These are phyloP conservation scores for Bicyclus anynana DNA, from an alignment of 1,140 invertebrate genomes.

Conservation along the genomic window DNA sequence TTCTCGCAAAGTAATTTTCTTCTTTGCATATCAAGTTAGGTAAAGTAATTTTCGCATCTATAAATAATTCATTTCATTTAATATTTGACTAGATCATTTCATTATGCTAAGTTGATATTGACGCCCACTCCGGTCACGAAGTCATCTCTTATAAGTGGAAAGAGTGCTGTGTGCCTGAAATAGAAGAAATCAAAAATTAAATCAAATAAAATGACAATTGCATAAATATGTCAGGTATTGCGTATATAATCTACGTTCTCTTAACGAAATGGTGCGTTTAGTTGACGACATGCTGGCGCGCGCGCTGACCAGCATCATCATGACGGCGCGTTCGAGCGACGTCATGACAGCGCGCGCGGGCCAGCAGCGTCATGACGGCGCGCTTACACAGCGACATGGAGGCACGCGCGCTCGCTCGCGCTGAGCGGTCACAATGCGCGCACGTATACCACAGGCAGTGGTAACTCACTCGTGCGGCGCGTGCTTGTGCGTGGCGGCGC, in stretches of 20 bases:
- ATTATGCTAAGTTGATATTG: conserved; percentile 73
- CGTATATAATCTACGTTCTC: too few relatives aligned
- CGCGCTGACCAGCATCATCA: too few relatives aligned
- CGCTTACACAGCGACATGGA: too few relatives aligned
- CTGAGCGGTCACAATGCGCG: too few relatives aligned
- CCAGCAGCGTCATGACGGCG: conserved; percentile 86
- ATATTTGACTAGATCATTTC: conserved; percentile 35
- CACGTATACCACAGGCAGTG: background rate
- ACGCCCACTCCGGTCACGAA: conserved; percentile 71
- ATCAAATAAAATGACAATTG: too few relatives aligned
- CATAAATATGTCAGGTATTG: too few relatives aligned
- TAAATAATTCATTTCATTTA: conserved; percentile 11
- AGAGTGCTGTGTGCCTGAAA: conserved; percentile 67
- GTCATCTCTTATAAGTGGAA: conserved; percentile 69
- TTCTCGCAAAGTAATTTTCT: background rate
- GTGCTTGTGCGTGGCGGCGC: conserved; percentile 83
- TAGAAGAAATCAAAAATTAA: too few relatives aligned
- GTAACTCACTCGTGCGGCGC: conserved; percentile 62
- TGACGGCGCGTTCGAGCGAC: too few relatives aligned
- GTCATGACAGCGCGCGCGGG: conserved; percentile 77
- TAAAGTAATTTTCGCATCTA: background rate
- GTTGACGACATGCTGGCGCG: too few relatives aligned
- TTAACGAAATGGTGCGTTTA: too few relatives aligned
- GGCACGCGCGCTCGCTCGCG: too few relatives aligned
- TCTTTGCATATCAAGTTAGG: background rate